Evolutionary conservation across 2,888 invertebrate genomes (phyloP), one percentile per base, ranked within the genome.

Genomic region (Exocentrus adspersus): DNA sequence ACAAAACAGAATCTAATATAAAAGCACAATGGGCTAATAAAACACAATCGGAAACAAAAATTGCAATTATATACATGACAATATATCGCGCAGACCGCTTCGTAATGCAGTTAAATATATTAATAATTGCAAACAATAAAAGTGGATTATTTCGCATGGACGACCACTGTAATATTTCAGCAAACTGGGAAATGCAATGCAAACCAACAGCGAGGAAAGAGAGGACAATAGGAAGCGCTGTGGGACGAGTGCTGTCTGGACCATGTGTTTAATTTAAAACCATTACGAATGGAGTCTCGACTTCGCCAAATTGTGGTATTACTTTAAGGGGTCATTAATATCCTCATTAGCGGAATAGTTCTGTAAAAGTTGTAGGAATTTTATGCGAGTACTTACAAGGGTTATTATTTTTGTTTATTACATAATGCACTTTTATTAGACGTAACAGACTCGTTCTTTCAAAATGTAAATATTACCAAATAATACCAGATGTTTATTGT

Each of bases 121-220:
- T 80, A 81, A 81, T 80, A 81, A 81, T 81, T 80, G 79, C 80
- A 77, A 81, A 80, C 81, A 80, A 81, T 80, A 81, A 80, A 80
- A 80, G 77, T 79, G 78, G 80, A 81, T 81, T 79, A 80, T 80
- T 81, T 78, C 79, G 79, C 79, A 79, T 79, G 79, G 77, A 72
- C 69, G 76, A 72, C 69, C 75, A 72, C 77, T 71, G 75, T 73
- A 69, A 75, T 77, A 76, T 77, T 77, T 75, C 76, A 75, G 68
- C 62, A 67, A 60, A 68, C 67, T 71, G 72, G 69, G 68, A 72
- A 73, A 65, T 69, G 65, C 69, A 70, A 71, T 66, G 72, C 64
- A 63, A 71, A 69, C 72, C 70, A 73, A 71, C 66, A 68, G 62
- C 65, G 59, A n/a, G n/a, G 64, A 64, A 61, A 66, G 62, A 60